These are phyloP conservation scores for Atherix ibis DNA, from an alignment of 2,888 invertebrate species.

Conservation along the genomic window DNA sequence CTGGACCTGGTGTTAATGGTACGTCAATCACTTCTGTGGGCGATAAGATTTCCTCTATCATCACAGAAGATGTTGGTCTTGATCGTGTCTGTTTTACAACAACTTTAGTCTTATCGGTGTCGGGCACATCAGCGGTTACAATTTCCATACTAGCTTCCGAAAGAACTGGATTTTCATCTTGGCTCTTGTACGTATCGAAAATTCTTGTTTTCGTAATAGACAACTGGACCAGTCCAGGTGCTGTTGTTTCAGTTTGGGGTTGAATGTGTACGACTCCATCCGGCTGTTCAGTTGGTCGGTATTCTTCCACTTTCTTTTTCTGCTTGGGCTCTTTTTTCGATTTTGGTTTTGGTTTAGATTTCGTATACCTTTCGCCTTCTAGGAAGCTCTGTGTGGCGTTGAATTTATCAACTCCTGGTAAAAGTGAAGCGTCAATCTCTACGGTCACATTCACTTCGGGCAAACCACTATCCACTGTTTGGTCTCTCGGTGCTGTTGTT, in stretches of 20 bases:
- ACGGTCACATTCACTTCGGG: slow-evolving; percentile 24
- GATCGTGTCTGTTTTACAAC: slow-evolving; percentile 3
- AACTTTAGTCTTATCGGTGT: not conserved
- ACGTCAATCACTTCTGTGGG: slow-evolving; percentile 33
- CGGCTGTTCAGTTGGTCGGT: slow-evolving; percentile 3
- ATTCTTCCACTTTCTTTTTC: too few relatives aligned
- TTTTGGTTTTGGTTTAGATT: too few relatives aligned
- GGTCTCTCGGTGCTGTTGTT: too few relatives aligned
- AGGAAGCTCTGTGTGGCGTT: slow-evolving; percentile 7
- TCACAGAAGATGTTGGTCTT: slow-evolving; percentile 34
- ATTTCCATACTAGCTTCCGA: not conserved
- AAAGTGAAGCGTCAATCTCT: slow-evolving; percentile 22
- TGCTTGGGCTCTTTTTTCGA: slow-evolving; percentile 10
- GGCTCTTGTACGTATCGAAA: too few relatives aligned
- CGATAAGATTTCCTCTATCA: slow-evolving; percentile 37
- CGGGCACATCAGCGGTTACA: not conserved
- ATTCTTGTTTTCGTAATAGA: too few relatives aligned
- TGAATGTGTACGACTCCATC: slow-evolving; percentile 2
- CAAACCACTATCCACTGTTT: too few relatives aligned
- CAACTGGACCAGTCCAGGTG: slow-evolving; percentile 19
- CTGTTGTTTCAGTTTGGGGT: not conserved
- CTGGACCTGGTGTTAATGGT: slow-evolving; percentile 35
- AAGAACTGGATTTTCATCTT: too few relatives aligned
- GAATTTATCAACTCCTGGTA: too few relatives aligned
- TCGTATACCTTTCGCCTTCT: slow-evolving; percentile 11